Base-by-base conservation (phyloP, 1,140 invertebrate genomes). In the Plutomurus gul region DNA sequence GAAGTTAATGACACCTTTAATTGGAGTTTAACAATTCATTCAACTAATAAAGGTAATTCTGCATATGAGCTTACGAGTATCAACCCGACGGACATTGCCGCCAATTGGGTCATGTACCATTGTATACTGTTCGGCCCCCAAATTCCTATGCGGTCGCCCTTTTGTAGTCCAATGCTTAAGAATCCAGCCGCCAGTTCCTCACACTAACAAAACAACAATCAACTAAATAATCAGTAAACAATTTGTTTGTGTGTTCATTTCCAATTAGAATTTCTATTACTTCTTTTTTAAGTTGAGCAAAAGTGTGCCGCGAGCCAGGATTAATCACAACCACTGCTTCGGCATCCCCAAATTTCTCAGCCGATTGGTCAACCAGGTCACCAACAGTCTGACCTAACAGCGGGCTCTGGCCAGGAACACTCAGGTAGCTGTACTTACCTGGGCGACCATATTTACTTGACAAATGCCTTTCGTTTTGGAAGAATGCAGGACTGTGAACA, bases 91-190 rank as follows among this genome's bases (percentile, higher is more conserved):
- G 95, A 91, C 0, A 92, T 91, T 4, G 93, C 91, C 0, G 92
- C 96, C 81, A 95, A 88, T 83, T 93, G 89, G 0, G 91, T 88
- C 0, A 97, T 84, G 4, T 93, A 88, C 96, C 96, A 99, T 84
- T 95, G 92, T 6, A 91, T 85, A 30, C 89, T 89, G 87, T 98
- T 99, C 0, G 96, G 95, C 0, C 92, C 91, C 93, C 94, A 98
- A 13, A 99, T 88, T 0, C 93, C 96, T 3, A 99, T 83, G 7
- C 93, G 86, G 84, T 99, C 96, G 0, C 95, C 95, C 70, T 87
- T 89, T 78, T 91, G 85, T 11, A 98, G 85, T 0, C 96, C 96
- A 11, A 96, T 84, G 27, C 90, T 89, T 46, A 91, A 85, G 0
- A 99, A 87, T 1, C 94, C 94, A n/a, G 92, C 92, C 3, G 95